These are phyloP conservation scores for Panagrolaimus sp. DNA, from an alignment of 1,140 invertebrate species.

Conservation along the genomic window DNA sequence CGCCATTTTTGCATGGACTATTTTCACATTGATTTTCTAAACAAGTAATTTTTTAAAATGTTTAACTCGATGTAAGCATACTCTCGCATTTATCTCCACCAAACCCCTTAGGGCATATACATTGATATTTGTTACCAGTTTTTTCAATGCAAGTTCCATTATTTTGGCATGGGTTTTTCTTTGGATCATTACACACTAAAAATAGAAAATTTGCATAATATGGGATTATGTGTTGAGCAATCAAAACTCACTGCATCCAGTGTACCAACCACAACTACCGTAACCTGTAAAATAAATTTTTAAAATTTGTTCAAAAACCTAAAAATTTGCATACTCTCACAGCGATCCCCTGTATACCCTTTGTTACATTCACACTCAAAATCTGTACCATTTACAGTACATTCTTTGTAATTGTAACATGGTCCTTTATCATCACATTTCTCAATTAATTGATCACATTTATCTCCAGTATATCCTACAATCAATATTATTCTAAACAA, in stretches of 20 bases:
- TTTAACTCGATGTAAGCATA: background rate
- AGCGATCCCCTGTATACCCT: background rate
- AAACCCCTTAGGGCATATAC: background rate
- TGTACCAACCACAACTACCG: too few species aligned
- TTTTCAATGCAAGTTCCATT: background rate
- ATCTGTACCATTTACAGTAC: background rate
- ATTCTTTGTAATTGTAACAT: background rate
- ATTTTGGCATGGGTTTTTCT: slow-evolving; percentile 1
- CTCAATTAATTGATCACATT: background rate
- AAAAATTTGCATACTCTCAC: background rate
- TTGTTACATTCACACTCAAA: background rate
- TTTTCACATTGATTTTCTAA: background rate
- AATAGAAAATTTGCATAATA: background rate
- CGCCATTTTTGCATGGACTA: background rate
- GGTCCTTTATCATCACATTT: background rate
- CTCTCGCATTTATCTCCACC: background rate
- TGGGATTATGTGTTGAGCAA: background rate
- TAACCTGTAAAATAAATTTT: too few species aligned
- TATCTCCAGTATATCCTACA: background rate
- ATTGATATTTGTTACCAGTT: background rate
- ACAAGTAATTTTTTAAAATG: background rate
- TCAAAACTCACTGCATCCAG: background rate
- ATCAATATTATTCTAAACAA: too few species aligned
- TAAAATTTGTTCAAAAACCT: background rate
- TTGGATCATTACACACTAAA: background rate